These are phyloP conservation scores for Araneus ventricosus DNA, from an alignment of 1,140 invertebrate genomes.

Conservation along the genomic window DNA sequence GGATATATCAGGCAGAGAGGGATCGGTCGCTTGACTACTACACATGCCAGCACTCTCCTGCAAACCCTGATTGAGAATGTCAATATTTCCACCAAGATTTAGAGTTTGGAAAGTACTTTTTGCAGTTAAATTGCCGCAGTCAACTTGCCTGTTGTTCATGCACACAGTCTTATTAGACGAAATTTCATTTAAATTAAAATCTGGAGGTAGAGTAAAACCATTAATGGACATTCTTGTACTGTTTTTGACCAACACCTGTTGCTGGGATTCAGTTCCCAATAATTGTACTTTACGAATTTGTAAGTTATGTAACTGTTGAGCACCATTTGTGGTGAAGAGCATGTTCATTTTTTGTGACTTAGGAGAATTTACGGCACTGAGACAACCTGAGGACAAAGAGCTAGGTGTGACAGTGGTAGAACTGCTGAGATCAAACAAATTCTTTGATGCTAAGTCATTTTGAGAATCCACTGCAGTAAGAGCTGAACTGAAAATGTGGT, in stretches of 20 bases:
- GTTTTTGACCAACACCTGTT: background rate
- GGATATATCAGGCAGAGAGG: background rate
- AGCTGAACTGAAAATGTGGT: background rate
- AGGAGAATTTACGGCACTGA: constrained; percentile 65
- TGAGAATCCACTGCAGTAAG: background rate
- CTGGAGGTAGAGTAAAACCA: constrained; percentile 8
- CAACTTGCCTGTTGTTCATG: background rate
- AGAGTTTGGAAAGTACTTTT: constrained; percentile 50
- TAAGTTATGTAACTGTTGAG: constrained; percentile 47
- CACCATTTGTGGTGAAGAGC: background rate
- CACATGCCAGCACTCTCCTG: constrained; percentile 11
- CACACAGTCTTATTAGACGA: background rate
- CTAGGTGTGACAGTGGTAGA: constrained; percentile 68
- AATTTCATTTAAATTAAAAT: constrained; percentile 44
- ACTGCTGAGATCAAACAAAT: constrained; percentile 64
- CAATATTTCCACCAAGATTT: constrained; percentile 29
- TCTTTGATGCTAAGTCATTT: constrained; percentile 4
- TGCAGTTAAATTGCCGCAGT: background rate
- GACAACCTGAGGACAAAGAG: constrained; percentile 64
- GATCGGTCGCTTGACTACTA: background rate
- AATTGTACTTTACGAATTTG: constrained; percentile 61
- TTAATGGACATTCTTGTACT: background rate
- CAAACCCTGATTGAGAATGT: constrained; percentile 50
- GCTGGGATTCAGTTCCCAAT: background rate
- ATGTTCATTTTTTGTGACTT: background rate